Conservation (phyloP, 2,888 invertebrate genomes). For the Tuberolachnus salignus region DNA sequence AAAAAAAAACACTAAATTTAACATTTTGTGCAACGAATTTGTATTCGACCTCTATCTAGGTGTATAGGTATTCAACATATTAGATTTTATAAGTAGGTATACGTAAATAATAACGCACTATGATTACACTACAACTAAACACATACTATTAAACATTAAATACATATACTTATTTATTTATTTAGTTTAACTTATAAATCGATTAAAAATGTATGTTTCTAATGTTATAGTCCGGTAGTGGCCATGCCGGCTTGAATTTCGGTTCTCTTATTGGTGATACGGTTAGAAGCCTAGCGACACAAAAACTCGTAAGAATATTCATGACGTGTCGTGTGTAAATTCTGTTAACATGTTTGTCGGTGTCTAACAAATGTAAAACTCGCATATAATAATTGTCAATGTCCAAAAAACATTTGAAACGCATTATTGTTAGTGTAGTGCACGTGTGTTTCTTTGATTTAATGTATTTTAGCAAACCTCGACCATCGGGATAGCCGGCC, state of each 20-base stretch:
- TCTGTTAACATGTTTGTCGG: slow-evolving; percentile 17
- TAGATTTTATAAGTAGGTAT: too few relatives aligned
- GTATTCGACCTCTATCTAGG: too few relatives aligned
- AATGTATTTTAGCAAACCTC: slow-evolving; percentile 1
- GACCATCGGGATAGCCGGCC: not conserved
- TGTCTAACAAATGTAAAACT: slow-evolving; percentile 25
- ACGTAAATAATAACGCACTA: too few relatives aligned
- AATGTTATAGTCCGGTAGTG: slow-evolving; percentile 43
- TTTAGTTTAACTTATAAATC: too few relatives aligned
- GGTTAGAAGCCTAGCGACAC: slow-evolving; percentile 18
- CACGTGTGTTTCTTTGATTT: slow-evolving; percentile 6
- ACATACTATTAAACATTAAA: too few relatives aligned
- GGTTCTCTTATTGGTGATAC: slow-evolving; percentile 45
- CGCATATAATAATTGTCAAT: slow-evolving; percentile 22
- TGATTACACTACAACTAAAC: too few relatives aligned
- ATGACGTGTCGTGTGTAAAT: slow-evolving; percentile 7
- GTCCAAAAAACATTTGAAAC: not conserved
- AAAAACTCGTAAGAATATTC: slow-evolving; percentile 25
- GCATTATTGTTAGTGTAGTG: slow-evolving; percentile 1
- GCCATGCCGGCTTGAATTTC: slow-evolving; percentile 37
- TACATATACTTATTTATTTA: too few relatives aligned
- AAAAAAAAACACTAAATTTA: too few relatives aligned
- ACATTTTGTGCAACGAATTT: too few relatives aligned
- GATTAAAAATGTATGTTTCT: not conserved
- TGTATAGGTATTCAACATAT: too few relatives aligned